Base-by-base conservation (phyloP, 2,113 vertebrate genomes). In the Salvator merianae region DNA sequence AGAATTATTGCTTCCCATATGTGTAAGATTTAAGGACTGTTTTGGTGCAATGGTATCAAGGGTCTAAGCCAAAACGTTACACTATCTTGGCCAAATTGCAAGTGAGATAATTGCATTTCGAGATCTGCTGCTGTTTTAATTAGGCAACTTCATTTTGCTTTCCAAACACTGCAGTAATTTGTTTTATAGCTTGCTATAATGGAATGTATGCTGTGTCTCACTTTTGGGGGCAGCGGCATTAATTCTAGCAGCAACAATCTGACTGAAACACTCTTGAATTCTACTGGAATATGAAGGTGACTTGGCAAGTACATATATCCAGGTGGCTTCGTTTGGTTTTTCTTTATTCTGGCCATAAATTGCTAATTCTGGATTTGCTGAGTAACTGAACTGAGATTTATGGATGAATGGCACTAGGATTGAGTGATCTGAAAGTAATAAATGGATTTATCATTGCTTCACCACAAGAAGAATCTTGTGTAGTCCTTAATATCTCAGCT, bases 81-180 rank as follows among this genome's bases (percentile, higher is more conserved):
- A 0, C 2, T 86, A 8, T 88, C 82, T 79, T 87, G 65, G 34
- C 74, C 36, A 30, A 0, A 0, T 90, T 89, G 88, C 55, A 22
- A 7, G 68, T 78, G n/a, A 43, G 85, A 24, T 72, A 85, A 79
- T 0, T 0, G 3, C 71, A 32, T 84, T 2, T 0, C 68, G 79
- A 72, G 28, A 84, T 92, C 1, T 34, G 71, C 85, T 89, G 24
- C 69, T 82, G 36, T 72, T 88, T 86, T 87, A 78, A 53, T 40
- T 77, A 47, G 12, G 63, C 55, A 18, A 77, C 73, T 87, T 53
- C 62, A 30, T 63, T 38, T 80, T 83, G 30, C 26, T 71, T 80
- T 79, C 20, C 22, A 43, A 69, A 62, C 72, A 7, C 5, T 8
- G 1, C 43, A 38, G 24, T 63, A 72, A 82, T 69, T 36, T 86